phyloP scores from a whole-genome alignment of 2,888 invertebrate species.

The Ectemnius lituratus region DNA sequence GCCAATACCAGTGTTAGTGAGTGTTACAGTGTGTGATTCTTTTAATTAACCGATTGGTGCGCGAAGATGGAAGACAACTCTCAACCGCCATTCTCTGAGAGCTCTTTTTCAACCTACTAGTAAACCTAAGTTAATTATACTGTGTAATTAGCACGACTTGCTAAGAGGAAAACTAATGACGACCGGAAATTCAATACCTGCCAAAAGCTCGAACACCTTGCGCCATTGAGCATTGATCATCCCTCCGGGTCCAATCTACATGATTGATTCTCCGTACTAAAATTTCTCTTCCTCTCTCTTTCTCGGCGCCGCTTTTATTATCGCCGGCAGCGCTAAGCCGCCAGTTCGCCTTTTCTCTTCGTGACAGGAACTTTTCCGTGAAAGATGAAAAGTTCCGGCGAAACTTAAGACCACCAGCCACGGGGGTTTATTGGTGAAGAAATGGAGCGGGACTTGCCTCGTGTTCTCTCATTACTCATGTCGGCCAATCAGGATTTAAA shows the following conservation, averaged over 20 bases:
- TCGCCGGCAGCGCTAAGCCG: conserved; percentile 19
- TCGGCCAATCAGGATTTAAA: neutral
- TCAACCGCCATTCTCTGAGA: no score
- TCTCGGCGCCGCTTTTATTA: conserved; percentile 18
- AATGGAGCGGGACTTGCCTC: no score
- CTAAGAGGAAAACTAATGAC: neutral
- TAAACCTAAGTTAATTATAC: neutral
- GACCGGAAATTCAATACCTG: neutral
- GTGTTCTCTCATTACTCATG: no score
- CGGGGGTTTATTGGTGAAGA: neutral
- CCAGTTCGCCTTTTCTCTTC: neutral
- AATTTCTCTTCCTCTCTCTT: conserved; percentile 25
- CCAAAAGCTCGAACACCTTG: neutral
- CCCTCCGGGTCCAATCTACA: conserved; percentile 11
- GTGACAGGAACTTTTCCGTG: conserved; percentile 26
- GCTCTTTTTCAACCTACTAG: no score
- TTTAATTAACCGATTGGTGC: no score
- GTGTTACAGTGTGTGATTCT: no score
- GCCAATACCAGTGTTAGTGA: no score
- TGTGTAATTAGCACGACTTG: neutral
- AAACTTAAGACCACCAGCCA: neutral
- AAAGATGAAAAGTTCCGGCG: conserved; percentile 6
- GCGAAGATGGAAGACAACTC: no score
- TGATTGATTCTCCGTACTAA: conserved; percentile 28
- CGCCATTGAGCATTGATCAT: conserved; percentile 14